A percentile compares a stretch with the other conserved stretches of the same genome.
Conservation (phyloP, 2,797 vertebrate species). For the Macropodus opercularis region DNA sequence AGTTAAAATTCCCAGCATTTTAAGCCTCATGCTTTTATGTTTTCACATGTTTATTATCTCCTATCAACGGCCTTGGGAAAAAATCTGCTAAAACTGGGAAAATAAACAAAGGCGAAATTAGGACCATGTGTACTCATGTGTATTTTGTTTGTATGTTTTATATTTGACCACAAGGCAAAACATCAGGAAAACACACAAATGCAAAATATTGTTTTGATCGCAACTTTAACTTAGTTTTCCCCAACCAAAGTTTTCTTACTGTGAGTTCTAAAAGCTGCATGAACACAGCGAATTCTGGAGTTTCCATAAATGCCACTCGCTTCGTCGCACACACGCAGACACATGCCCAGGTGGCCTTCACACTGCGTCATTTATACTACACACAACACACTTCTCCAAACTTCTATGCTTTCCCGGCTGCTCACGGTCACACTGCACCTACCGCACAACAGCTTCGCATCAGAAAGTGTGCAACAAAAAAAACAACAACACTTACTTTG, state of each 20-base stretch:
- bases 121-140: conserved; percentile 42
- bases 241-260: conserved; percentile 21
- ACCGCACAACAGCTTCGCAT: conserved; percentile 11
- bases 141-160: conserved; percentile 15
- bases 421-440: conserved; percentile 27
- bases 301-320: conserved; percentile 12
- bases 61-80: conserved; percentile 61
- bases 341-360: conserved; percentile 23
- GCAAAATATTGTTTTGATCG: conserved; percentile 31
- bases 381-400: conserved; percentile 19
- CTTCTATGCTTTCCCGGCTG: conserved; percentile 24
- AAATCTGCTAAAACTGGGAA: conserved; percentile 57
- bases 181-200: conserved; percentile 26
- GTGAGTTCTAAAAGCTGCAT: conserved; percentile 11
- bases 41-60: conserved; percentile 66
- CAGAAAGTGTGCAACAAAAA: conserved; percentile 20
- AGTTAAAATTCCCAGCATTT: conserved; percentile 53
- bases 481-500: conserved; percentile 75
- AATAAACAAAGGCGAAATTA: conserved; percentile 59
- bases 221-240: conserved; percentile 13
- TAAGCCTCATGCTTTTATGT: conserved; percentile 64
- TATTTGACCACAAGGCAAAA: conserved; percentile 25
- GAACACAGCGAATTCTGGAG: conserved; percentile 9
- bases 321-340: not conserved
- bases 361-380: conserved; percentile 1